Conservation (phyloP, 2,113 vertebrate species). For the Penelope pileata region DNA sequence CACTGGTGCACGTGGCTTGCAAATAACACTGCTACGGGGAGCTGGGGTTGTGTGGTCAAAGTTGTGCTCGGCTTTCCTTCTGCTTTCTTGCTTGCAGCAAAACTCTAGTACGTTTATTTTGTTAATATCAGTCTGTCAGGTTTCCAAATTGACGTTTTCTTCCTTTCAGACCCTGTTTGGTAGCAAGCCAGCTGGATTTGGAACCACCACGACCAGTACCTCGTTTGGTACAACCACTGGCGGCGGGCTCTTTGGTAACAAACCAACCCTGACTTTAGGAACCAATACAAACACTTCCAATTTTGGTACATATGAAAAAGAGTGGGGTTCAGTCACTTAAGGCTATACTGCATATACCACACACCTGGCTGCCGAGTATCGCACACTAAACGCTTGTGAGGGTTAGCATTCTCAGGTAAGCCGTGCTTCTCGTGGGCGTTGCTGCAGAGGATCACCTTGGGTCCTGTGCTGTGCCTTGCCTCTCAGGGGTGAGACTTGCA, state of each 20-base stretch:
- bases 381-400: neutral
- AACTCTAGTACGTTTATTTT: accelerated
- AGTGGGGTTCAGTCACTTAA: neutral
- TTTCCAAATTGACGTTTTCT: neutral
- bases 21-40: accelerated
- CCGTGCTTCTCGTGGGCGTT: neutral
- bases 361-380: neutral
- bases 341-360: slow-evolving; percentile 52
- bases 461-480: neutral
- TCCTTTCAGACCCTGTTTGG: slow-evolving; percentile 88
- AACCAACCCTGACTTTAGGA: slow-evolving; percentile 82
- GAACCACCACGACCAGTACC: slow-evolving; percentile 92
- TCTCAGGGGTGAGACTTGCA: neutral
- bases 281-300: slow-evolving; percentile 79
- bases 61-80: neutral
- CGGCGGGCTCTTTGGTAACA: slow-evolving; percentile 89
- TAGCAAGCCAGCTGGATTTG: slow-evolving; percentile 90
- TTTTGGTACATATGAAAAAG: slow-evolving; percentile 74
- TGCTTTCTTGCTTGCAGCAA: neutral
- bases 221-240: slow-evolving; percentile 89
- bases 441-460: neutral
- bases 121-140: neutral
- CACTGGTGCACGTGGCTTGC: neutral
- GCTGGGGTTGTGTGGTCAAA: neutral
- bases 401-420: slow-evolving; percentile 24